These are phyloP conservation scores for Eptesicus fuscus DNA, from an alignment of 2,113 vertebrate genomes.

Conservation along the genomic window DNA sequence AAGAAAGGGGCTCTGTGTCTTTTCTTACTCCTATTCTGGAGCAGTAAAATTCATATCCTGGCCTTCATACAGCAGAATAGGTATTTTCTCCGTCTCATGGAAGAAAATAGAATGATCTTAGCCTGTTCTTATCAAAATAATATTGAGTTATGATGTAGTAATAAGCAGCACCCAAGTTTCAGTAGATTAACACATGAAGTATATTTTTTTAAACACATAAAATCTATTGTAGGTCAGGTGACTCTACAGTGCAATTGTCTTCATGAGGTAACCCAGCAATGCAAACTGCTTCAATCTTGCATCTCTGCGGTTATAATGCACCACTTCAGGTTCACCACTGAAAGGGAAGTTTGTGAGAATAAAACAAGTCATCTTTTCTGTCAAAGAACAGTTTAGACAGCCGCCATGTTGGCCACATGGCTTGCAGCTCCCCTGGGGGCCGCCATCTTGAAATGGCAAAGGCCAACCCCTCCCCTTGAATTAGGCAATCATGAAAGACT, in stretches of 20 bases:
- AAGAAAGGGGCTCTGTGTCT: neutral
- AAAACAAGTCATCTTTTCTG: too few relatives aligned
- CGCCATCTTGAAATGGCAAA: too few relatives aligned
- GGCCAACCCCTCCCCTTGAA: too few relatives aligned
- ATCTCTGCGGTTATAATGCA: neutral
- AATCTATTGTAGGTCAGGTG: neutral
- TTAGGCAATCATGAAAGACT: too few relatives aligned
- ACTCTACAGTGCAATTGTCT: neutral
- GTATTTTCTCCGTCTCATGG: neutral
- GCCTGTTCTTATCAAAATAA: neutral
- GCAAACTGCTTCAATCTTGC: neutral
- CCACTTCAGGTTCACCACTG: neutral
- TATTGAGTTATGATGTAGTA: neutral
- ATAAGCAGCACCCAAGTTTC: neutral
- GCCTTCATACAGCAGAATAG: neutral
- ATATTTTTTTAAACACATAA: conserved; percentile 5
- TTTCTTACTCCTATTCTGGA: neutral
- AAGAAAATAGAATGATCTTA: neutral
- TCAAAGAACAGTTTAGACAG: too few relatives aligned
- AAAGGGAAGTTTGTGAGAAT: neutral
- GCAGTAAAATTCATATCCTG: neutral
- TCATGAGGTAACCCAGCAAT: neutral
- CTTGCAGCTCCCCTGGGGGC: too few relatives aligned
- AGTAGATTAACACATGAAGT: neutral
- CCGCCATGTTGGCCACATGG: too few relatives aligned